Percentiles rank a stretch among this genome's conserved stretches.
Evolutionary conservation across 2,888 invertebrate genomes (phyloP).

Genomic region (Anodontia alba): DNA sequence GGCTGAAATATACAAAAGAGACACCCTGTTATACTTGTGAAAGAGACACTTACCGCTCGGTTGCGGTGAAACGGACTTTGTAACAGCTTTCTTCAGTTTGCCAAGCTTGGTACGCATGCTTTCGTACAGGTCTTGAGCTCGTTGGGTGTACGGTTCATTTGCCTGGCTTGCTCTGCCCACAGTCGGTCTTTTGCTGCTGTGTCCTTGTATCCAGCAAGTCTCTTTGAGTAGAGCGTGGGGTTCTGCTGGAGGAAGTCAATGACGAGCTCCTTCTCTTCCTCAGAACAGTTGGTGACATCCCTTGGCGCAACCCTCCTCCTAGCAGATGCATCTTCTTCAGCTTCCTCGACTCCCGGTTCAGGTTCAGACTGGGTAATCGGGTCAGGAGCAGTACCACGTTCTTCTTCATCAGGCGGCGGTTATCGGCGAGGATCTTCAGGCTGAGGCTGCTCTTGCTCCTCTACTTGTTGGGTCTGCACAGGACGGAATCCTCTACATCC

Average conservation of each 20-base stretch:
- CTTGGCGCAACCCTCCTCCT: constrained; percentile 20
- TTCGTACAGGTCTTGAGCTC: constrained; percentile 21
- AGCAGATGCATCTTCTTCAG: neutral
- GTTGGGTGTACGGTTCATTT: constrained; percentile 12
- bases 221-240: constrained; percentile 30
- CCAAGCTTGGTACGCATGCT: constrained; percentile 27
- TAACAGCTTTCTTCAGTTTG: constrained; percentile 21
- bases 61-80: constrained; percentile 19
- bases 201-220: constrained; percentile 36
- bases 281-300: constrained; percentile 18
- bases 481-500: neutral
- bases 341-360: neutral
- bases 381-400: constrained; percentile 22
- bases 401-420: constrained; percentile 22
- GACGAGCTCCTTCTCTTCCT: constrained; percentile 23
- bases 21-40: neutral
- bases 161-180: constrained; percentile 21
- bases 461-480: neutral
- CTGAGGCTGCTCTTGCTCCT: neutral
- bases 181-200: constrained; percentile 25
- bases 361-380: constrained; percentile 1
- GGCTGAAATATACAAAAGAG: too few species aligned
- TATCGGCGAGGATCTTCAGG: neutral
- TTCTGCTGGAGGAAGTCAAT: constrained; percentile 26
- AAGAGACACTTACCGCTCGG: neutral